These are phyloP conservation scores for Desmophyllum pertusum DNA, from an alignment of 92 coral and sea anemone genomes.

Conservation along the genomic window DNA sequence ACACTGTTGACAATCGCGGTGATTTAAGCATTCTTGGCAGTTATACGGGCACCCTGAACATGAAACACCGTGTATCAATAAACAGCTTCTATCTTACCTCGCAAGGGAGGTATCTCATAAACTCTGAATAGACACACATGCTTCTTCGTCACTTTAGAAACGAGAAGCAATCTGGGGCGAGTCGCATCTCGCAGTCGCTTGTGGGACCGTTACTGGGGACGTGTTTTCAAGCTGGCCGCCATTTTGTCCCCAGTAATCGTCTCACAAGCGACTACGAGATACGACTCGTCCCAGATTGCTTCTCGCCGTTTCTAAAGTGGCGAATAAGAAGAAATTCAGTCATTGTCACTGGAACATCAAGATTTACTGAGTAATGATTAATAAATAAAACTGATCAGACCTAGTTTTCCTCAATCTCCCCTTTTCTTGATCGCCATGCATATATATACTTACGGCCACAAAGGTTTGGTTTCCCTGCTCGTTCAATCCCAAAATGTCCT, in stretches of 20 bases:
- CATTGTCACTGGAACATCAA: not conserved
- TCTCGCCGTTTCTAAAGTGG: too few species aligned
- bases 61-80: too few species aligned
- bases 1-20: slow-evolving; percentile 20
- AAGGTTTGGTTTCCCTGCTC: not conserved
- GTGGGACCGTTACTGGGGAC: too few species aligned
- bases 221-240: too few species aligned
- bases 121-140: too few species aligned
- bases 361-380: not conserved
- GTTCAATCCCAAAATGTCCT: slow-evolving; percentile 16
- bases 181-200: too few species aligned
- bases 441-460: slow-evolving; percentile 16
- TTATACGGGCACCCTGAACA: slow-evolving; percentile 34
- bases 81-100: not conserved
- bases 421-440: not conserved
- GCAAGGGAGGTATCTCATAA: too few species aligned
- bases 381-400: not conserved
- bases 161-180: too few species aligned
- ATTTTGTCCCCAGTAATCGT: too few species aligned
- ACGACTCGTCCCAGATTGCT: too few species aligned
- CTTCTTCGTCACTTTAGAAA: not conserved
- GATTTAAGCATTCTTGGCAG: slow-evolving; percentile 20
- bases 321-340: too few species aligned
- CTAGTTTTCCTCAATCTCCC: not conserved
- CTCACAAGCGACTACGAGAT: too few species aligned